phyloP scores from a whole-genome alignment of 2,888 invertebrate species.

The Cantharis lateralis region DNA sequence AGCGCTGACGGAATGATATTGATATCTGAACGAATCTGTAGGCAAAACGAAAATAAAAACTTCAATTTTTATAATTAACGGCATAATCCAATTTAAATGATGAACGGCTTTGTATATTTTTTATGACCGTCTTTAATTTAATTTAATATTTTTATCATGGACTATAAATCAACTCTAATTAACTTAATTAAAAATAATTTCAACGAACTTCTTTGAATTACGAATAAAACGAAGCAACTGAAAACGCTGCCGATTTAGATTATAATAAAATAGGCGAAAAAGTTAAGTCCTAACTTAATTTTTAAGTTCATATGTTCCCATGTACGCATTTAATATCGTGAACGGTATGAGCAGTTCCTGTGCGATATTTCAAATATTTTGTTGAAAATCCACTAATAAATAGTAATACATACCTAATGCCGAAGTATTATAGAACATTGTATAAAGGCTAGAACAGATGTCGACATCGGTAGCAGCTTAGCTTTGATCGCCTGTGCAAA shows the following conservation, averaged over 20 bases:
- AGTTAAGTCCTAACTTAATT: not conserved
- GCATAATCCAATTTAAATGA: constrained; percentile 49
- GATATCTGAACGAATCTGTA: constrained; percentile 40
- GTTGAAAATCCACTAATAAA: not conserved
- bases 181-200: constrained; percentile 55
- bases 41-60: constrained; percentile 38
- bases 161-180: constrained; percentile 44
- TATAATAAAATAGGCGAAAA: not conserved
- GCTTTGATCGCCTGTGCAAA: constrained; percentile 51
- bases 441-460: constrained; percentile 47
- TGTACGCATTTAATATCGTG: not conserved
- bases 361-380: not conserved
- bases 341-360: no score
- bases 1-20: constrained; percentile 40
- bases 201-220: constrained; percentile 40
- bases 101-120: constrained; percentile 47
- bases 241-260: constrained; percentile 1
- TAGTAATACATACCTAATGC: not conserved
- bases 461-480: constrained; percentile 47
- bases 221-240: constrained; percentile 6
- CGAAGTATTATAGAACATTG: constrained; percentile 50
- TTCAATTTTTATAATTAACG: constrained; percentile 50
- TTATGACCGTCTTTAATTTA: constrained; percentile 55
- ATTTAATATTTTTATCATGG: constrained; percentile 54
- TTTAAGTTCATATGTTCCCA: not conserved